Base-by-base conservation (phyloP, 2,797 vertebrate genomes). In the Rhinoraja longicauda region DNA sequence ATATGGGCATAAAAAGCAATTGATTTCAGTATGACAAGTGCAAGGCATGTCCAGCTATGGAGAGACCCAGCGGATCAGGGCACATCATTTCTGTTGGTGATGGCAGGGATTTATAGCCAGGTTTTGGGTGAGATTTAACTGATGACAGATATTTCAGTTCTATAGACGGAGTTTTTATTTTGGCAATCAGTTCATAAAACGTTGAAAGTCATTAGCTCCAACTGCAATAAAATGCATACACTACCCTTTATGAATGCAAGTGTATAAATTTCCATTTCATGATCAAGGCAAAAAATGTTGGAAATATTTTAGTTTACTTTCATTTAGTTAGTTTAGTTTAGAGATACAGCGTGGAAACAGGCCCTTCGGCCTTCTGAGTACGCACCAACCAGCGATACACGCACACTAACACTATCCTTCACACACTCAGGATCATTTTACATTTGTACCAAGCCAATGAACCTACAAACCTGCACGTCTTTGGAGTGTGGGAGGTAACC, bases 1-100 rank as follows among this genome's bases (percentile, higher is more conserved):
- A 73, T 67, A 73, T 75, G 90, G 70, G 64, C 67, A 92, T 92
- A 92, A 73, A 91, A 92, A 45, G 90, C 90, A 29, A 73, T 92
- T 92, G 70, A 92, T 92, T 75, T 75, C 10, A 15, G 67, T 45
- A 26, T 73, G 70, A 92, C 70, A 92, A 67, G 67, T 45, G 53
- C 70, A 57, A 70, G 92, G n/a, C 70, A 92, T n/a, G 90, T 70
- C 72, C 90, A 17, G 67, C 29, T 67, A 90, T 19, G 15, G 90
- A 53, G 90, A 53, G 64, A 36, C 7, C 62, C 70, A 64, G 84
- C 32, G 70, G 39, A 57, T 45, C 7, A 39, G 26, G 70, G 39
- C 39, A 53, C 26, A 26, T 45, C 36, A 75, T 73, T 92, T 24
- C 45, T 73, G 24, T 73, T 92, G 39, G 70, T 75, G 70, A 53